Evolutionary conservation across 2,888 invertebrate genomes (phyloP).

Genomic region (Phyto melanocephala): DNA sequence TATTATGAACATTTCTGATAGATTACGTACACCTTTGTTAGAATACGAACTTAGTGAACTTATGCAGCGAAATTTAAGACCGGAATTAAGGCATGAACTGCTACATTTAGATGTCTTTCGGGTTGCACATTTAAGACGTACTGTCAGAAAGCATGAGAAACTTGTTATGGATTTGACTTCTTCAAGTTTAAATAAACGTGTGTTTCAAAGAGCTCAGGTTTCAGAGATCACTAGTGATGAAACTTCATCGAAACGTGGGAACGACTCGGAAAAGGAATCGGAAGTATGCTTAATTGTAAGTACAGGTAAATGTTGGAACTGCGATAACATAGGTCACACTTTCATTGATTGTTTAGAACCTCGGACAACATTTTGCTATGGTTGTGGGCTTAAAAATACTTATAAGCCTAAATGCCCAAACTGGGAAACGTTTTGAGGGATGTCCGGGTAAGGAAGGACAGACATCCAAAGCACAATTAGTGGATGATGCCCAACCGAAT

Average conservation of each 20-base stretch:
- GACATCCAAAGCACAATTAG: slow-evolving; percentile 6
- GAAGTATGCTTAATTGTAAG: not conserved
- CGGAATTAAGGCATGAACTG: not conserved
- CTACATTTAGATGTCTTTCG: not conserved
- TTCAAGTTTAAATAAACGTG: not conserved
- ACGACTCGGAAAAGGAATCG: not conserved
- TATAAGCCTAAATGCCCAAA: not conserved
- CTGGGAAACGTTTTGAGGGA: not conserved
- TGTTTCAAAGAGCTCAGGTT: not conserved
- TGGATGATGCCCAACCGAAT: no score
- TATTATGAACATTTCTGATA: not conserved
- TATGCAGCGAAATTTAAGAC: no score
- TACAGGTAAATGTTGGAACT: not conserved
- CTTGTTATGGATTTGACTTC: not conserved
- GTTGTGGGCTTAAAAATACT: not conserved
- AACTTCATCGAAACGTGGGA: not conserved
- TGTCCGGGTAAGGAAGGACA: not conserved
- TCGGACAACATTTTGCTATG: not conserved
- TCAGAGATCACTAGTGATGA: not conserved
- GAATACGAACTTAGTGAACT: not conserved
- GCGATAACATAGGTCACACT: not conserved
- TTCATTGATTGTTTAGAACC: not conserved
- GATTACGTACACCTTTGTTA: not conserved
- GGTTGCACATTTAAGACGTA: not conserved
- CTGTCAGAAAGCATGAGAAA: not conserved